Percentiles rank a stretch among this genome's conserved stretches.
These are phyloP conservation scores for Agrochola lychnidis DNA, from an alignment of 2,888 invertebrate species.

Conservation along the genomic window DNA sequence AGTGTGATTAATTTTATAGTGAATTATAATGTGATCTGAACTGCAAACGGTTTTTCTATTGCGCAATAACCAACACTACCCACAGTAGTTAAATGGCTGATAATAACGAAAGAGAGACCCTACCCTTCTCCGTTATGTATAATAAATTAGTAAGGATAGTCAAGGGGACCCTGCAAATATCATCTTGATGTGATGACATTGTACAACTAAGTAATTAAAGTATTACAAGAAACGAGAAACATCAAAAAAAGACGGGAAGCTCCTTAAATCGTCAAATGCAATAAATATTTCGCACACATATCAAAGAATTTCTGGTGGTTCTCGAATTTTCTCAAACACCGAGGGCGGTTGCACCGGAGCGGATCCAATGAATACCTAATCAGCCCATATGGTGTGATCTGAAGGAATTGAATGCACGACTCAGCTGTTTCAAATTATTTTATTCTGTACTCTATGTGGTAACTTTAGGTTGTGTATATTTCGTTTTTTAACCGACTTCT, in stretches of 20 bases:
- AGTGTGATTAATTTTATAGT: no score
- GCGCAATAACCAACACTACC: no score
- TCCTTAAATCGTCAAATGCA: slow-evolving; percentile 37
- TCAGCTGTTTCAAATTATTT: slow-evolving; percentile 53
- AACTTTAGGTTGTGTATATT: slow-evolving; percentile 1
- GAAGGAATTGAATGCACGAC: slow-evolving; percentile 55
- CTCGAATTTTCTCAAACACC: slow-evolving; percentile 50
- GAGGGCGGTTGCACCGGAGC: slow-evolving; percentile 49
- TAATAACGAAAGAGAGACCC: no score
- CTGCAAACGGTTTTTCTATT: no score
- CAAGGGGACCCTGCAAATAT: no score
- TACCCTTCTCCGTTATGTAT: no score
- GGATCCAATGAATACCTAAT: slow-evolving; percentile 68
- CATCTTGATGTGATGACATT: neutral
- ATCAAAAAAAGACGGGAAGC: neutral
- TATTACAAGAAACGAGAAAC: neutral
- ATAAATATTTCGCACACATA: slow-evolving; percentile 52
- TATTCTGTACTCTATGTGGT: slow-evolving; percentile 30
- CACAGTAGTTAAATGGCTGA: no score
- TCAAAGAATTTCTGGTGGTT: slow-evolving; percentile 49
- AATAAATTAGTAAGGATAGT: no score
- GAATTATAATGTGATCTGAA: no score
- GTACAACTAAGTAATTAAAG: neutral
- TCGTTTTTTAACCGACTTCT: neutral
- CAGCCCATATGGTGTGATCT: slow-evolving; percentile 60